These are phyloP conservation scores for Forbesichthys agassizii DNA, from an alignment of 2,113 vertebrate species.

Conservation along the genomic window DNA sequence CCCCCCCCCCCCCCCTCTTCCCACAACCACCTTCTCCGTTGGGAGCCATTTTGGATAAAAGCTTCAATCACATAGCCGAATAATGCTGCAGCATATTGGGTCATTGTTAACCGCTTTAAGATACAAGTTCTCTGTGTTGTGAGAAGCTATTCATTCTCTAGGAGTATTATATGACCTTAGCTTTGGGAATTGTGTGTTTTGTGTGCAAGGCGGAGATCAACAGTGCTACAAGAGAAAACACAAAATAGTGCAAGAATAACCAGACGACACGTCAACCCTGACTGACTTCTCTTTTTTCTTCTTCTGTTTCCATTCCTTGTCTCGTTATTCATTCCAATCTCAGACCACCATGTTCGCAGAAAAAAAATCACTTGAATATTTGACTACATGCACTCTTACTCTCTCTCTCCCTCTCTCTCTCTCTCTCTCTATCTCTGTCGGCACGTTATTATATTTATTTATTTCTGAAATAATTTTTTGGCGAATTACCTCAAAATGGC, in stretches of 20 bases:
- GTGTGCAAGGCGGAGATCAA: slow-evolving; percentile 42
- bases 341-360: slow-evolving; percentile 62
- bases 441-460: slow-evolving; percentile 63
- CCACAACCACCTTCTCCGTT: neutral
- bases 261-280: slow-evolving; percentile 48
- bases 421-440: neutral
- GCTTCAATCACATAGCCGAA: neutral
- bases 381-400: slow-evolving; percentile 44
- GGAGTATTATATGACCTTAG: slow-evolving; percentile 38
- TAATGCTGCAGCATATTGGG: slow-evolving; percentile 14
- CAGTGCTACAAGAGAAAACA: slow-evolving; percentile 25
- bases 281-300: slow-evolving; percentile 40
- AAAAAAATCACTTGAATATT: slow-evolving; percentile 68
- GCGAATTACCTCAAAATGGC: slow-evolving; percentile 74
- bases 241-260: slow-evolving; percentile 15
- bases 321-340: slow-evolving; percentile 66
- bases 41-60: neutral
- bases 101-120: slow-evolving; percentile 24
- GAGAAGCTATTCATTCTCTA: slow-evolving; percentile 30
- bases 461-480: slow-evolving; percentile 71
- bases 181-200: slow-evolving; percentile 31
- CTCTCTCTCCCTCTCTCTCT: neutral
- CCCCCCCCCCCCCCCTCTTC: too few species aligned
- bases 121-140: slow-evolving; percentile 3
- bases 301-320: slow-evolving; percentile 29